Conservation (phyloP, 2,113 vertebrate species). For the Marmota monax region DNA sequence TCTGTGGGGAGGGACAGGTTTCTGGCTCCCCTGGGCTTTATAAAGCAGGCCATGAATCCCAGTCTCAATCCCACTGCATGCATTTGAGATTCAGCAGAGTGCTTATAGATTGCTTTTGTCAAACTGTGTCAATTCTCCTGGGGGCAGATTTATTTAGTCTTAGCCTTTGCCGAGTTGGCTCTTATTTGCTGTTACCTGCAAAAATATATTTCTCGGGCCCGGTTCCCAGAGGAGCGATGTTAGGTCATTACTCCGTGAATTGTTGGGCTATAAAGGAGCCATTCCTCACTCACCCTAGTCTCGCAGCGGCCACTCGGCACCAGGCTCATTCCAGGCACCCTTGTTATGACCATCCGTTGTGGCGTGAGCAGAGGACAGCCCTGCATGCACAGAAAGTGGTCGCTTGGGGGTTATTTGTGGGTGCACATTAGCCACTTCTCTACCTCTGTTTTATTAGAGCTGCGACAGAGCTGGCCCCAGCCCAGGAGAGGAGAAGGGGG, state of each 20-base stretch:
- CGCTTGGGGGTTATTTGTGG: conserved; percentile 74
- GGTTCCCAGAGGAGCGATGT: conserved; percentile 87
- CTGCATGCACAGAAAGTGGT: conserved; percentile 75
- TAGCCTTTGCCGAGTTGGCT: conserved; percentile 83
- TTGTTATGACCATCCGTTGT: conserved; percentile 79
- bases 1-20: neutral
- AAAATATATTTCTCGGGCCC: conserved; percentile 88
- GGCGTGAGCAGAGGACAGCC: conserved; percentile 79
- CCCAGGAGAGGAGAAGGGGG: conserved; percentile 70
- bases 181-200: conserved; percentile 88
- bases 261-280: conserved; percentile 87
- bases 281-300: conserved; percentile 85
- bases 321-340: conserved; percentile 80
- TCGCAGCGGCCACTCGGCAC: conserved; percentile 74
- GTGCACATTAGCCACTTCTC: conserved; percentile 73
- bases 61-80: conserved; percentile 72
- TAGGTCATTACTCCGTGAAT: conserved; percentile 88
- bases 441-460: conserved; percentile 58
- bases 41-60: conserved; percentile 58
- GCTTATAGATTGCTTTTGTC: conserved; percentile 87
- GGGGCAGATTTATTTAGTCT: conserved; percentile 86
- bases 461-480: conserved; percentile 70
- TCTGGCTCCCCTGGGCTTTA: conserved; percentile 15
- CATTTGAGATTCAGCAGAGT: conserved; percentile 82
- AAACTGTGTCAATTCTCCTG: conserved; percentile 81